phyloP scores from a whole-genome alignment of 2,797 vertebrate genomes.

The Syngnathus rostellatus region DNA sequence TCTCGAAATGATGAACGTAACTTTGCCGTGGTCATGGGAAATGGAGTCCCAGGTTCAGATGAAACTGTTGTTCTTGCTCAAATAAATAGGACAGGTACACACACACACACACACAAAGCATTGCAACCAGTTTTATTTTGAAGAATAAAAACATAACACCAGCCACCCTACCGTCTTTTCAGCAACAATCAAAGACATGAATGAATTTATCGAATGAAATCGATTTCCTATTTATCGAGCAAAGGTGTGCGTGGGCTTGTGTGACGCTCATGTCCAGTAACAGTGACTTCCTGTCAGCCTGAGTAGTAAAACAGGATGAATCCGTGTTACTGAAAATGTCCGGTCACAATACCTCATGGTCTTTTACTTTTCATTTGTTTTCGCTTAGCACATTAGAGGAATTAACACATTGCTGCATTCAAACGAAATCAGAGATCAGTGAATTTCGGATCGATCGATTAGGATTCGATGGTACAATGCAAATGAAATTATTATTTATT shows the following conservation, averaged over 20 bases:
- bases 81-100: not conserved
- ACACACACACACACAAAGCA: not conserved
- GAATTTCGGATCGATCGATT: no score
- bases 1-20: not conserved
- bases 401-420: not conserved
- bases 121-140: not conserved
- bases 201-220: no score
- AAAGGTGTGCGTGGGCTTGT: not conserved
- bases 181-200: not conserved
- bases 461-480: no score
- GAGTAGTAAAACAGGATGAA: slow-evolving; percentile 68
- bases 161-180: not conserved
- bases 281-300: slow-evolving; percentile 63
- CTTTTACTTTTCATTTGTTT: not conserved
- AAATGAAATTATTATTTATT: no score
- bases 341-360: slow-evolving; percentile 16
- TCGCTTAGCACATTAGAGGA: not conserved
- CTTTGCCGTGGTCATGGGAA: no score
- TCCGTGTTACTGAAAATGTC: slow-evolving; percentile 72
- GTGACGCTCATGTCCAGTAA: slow-evolving; percentile 50
- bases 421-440: not conserved
- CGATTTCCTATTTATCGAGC: not conserved
- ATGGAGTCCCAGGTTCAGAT: no score
- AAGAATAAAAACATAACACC: not conserved
- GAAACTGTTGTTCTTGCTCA: not conserved